phyloP scores from a whole-genome alignment of 2,113 vertebrate species.

The Oceanodroma tethys region DNA sequence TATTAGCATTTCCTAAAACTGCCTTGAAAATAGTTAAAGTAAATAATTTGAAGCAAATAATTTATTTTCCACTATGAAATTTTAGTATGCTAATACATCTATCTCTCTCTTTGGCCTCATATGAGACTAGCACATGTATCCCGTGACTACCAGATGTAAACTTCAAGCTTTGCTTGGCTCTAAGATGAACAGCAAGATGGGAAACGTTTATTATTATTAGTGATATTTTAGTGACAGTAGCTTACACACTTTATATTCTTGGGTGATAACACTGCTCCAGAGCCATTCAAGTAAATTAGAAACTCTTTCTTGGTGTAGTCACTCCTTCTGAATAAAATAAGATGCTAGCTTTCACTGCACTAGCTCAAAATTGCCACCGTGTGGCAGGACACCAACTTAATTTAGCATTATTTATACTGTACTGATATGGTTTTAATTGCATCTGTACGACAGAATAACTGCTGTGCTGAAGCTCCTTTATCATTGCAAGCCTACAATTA shows the following conservation, averaged over 20 bases:
- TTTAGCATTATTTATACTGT: conserved; percentile 5
- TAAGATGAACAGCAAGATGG: not conserved
- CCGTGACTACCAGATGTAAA: conserved; percentile 9
- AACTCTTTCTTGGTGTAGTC: conserved; percentile 20
- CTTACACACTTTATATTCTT: not conserved
- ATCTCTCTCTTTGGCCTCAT: not conserved
- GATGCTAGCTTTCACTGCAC: not conserved
- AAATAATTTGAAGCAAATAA: not conserved
- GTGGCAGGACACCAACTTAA: conserved; percentile 60
- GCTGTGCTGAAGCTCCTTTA: conserved; percentile 52
- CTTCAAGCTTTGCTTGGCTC: not conserved
- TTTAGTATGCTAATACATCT: not conserved
- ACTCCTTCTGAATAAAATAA: conserved; percentile 26
- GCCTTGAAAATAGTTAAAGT: not conserved
- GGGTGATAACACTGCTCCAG: not conserved
- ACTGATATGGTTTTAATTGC: conserved; percentile 50
- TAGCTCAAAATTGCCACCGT: conserved; percentile 77
- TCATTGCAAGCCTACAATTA: conserved; percentile 41
- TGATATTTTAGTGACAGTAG: not conserved
- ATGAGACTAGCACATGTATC: not conserved
- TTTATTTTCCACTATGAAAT: not conserved
- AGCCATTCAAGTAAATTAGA: conserved; percentile 33
- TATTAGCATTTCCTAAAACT: not conserved
- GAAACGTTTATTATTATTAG: not conserved
- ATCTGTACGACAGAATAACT: conserved; percentile 27